Conservation (phyloP, 2,797 vertebrate genomes). For the Centropyge bicolor region DNA sequence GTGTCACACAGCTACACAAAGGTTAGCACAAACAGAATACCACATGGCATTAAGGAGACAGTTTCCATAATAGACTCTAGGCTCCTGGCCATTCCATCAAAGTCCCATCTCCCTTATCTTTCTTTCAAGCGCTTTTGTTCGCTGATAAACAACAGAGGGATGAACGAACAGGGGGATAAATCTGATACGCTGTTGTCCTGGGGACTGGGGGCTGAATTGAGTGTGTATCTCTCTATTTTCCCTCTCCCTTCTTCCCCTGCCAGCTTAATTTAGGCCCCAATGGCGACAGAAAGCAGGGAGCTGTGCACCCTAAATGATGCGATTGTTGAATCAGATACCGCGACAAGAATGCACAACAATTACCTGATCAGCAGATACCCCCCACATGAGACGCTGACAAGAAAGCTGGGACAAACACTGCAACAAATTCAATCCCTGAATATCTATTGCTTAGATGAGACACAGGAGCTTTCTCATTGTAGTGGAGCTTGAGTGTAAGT, state of each 20-base stretch:
- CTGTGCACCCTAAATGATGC: constrained; percentile 46
- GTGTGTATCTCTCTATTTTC: constrained; percentile 56
- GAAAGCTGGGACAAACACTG: constrained; percentile 38
- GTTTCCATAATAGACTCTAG: constrained; percentile 63
- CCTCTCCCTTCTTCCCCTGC: constrained; percentile 39
- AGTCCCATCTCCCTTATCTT: constrained; percentile 66
- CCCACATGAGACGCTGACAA: constrained; percentile 26
- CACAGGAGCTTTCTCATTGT: constrained; percentile 20
- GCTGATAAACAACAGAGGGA: constrained; percentile 70
- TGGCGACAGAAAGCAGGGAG: constrained; percentile 56
- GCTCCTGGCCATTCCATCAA: constrained; percentile 62
- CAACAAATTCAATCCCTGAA: constrained; percentile 46
- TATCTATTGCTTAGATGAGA: constrained; percentile 22
- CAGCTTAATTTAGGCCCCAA: constrained; percentile 60
- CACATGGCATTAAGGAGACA: constrained; percentile 41
- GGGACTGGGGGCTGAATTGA: constrained; percentile 49
- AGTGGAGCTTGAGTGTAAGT: constrained; percentile 33
- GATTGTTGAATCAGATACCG: constrained; percentile 66
- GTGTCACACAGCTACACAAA: constrained; percentile 29
- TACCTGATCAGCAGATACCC: constrained; percentile 62
- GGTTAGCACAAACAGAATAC: constrained; percentile 53
- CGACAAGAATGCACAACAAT: constrained; percentile 69
- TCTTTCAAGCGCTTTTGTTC: constrained; percentile 58
- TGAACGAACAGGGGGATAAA: constrained; percentile 61
- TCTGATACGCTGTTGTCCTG: constrained; percentile 62